Conservation (phyloP, 2,888 invertebrate species). For the Lampropteryx suffumata region DNA sequence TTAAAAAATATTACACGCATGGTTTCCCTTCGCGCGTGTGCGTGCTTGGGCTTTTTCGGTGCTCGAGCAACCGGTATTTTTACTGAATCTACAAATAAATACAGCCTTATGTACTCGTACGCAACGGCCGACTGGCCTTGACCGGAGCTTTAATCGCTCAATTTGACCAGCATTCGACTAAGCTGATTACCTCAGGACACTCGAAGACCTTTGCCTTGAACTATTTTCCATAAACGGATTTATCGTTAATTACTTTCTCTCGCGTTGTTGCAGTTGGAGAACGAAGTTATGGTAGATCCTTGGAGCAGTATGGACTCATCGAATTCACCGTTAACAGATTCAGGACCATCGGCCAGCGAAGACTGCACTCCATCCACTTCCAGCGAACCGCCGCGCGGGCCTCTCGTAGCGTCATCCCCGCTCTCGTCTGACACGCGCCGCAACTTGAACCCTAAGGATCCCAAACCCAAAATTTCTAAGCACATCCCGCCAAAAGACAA, state of each 20-base stretch:
- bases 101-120: constrained; percentile 40
- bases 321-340: constrained; percentile 79
- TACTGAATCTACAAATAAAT: constrained; percentile 53
- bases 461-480: constrained; percentile 53
- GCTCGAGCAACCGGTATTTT: constrained; percentile 48
- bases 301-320: constrained; percentile 83
- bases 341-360: constrained; percentile 78
- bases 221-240: constrained; percentile 43
- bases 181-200: constrained; percentile 52
- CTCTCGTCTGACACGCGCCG: constrained; percentile 63
- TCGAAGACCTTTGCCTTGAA: constrained; percentile 51
- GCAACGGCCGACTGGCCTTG: constrained; percentile 54
- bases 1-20: constrained; percentile 41
- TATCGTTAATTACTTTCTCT: constrained; percentile 38
- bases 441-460: constrained; percentile 62
- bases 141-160: constrained; percentile 50
- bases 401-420: constrained; percentile 51
- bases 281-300: constrained; percentile 81
- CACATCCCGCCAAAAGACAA: constrained; percentile 62
- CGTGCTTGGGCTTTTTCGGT: constrained; percentile 39
- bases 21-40: constrained; percentile 28
- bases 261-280: constrained; percentile 80
- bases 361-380: constrained; percentile 78
- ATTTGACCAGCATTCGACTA: constrained; percentile 52
- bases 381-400: constrained; percentile 61